Conservation (phyloP, 2,113 vertebrate genomes). For the Chlamydotis undulata region DNA sequence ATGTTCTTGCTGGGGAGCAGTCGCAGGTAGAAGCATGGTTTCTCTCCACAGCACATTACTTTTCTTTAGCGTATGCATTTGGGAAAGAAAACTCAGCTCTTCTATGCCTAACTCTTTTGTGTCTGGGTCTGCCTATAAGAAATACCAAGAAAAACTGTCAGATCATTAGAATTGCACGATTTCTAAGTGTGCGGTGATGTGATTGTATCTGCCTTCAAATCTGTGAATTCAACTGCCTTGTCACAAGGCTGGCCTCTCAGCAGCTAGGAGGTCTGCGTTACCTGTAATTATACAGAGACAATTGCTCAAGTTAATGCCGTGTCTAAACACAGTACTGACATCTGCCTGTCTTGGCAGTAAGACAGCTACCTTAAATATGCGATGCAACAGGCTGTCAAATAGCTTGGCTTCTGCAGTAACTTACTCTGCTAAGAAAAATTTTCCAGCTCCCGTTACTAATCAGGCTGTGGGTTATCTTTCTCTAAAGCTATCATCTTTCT, state of each 20-base stretch:
- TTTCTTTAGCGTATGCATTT: background rate
- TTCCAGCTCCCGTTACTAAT: background rate
- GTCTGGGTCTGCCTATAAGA: background rate
- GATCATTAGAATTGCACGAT: background rate
- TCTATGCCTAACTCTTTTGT: background rate
- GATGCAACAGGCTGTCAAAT: constrained; percentile 1
- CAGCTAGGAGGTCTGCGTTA: background rate
- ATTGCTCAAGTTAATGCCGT: background rate
- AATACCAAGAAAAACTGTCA: background rate
- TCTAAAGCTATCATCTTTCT: background rate
- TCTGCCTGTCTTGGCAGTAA: background rate
- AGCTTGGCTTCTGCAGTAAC: background rate
- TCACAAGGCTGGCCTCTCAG: background rate
- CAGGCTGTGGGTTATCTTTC: background rate
- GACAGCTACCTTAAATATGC: background rate
- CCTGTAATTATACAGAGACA: constrained; percentile 19
- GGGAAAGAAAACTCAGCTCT: background rate
- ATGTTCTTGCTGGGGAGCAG: background rate
- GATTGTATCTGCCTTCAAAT: background rate
- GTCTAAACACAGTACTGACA: background rate
- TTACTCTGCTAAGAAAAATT: background rate
- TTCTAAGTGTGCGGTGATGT: background rate
- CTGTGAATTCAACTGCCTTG: background rate
- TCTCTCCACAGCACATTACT: background rate
- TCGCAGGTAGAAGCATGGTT: background rate